Evolutionary conservation across 2,888 invertebrate species (phyloP), one percentile per base, ranked within the genome.

Genomic region (Apotomis betuletana): DNA sequence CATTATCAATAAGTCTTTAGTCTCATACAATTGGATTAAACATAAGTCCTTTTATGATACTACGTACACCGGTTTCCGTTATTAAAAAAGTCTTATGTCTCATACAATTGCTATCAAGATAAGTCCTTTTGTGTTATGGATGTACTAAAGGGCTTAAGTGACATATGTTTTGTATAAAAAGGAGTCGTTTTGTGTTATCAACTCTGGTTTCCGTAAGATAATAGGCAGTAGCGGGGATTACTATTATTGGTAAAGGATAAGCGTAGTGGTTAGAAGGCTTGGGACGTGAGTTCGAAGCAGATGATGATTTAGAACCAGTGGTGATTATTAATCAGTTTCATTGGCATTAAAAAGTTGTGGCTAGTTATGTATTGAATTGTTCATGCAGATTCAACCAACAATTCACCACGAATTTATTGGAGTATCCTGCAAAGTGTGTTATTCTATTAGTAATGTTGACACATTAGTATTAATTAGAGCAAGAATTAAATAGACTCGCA

Each of bases 171-270:
- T 55, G 9, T 5, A 46, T 55, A 6, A 9, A 57, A 1, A 3
- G 55, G 46, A 5, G 65, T 5, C 65, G 57, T 46, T 65, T 65
- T 57, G 49, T 49, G 1, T 1, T 6, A 9, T 49, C 49, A 49
- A 9, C 8, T 49, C 49, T 57, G 60, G 60, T 61, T 70, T 70
- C 65, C 65, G 15, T 55, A 9, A 41, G 70, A 65, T 70, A 70
- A 70, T 70, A 55, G 46, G 13, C 46, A 49, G 65, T 59, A 59
- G 70, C 70, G 6, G 49, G 6, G 59, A 67, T 46, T 65, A 54
- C 46, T 60, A 67, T 64, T 65, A 70, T 70, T 41, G 60, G 12
- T n/a, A 13, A 41, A 51, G 12, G 13, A 41, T 52, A 52, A 44
- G 60, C 46, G 10, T 6, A 46, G 70, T 64, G 13, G 70, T 65